Conservation (phyloP, 1,140 invertebrate genomes). For the Drosophila lini region DNA sequence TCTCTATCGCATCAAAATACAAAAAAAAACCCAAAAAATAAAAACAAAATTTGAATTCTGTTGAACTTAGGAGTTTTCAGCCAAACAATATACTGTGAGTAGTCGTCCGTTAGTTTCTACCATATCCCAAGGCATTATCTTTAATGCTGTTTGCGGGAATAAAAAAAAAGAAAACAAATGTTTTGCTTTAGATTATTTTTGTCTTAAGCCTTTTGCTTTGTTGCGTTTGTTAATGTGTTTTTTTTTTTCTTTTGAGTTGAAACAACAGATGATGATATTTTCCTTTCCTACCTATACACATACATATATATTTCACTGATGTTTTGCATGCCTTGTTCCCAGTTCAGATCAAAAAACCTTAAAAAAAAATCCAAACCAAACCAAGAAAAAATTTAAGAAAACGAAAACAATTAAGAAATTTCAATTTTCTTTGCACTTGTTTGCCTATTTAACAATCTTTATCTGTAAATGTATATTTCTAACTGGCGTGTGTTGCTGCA, state of each 20-base stretch:
- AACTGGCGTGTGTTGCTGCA: slow-evolving; percentile 30
- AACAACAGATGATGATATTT: slow-evolving; percentile 13
- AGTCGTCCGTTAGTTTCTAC: slow-evolving; percentile 54
- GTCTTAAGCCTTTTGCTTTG: slow-evolving; percentile 58
- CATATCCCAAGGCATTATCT: slow-evolving; percentile 39
- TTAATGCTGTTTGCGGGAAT: slow-evolving; percentile 25
- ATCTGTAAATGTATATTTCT: slow-evolving; percentile 22
- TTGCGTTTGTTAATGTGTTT: slow-evolving; percentile 48
- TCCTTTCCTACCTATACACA: slow-evolving; percentile 13
- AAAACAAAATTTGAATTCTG: slow-evolving; percentile 54
- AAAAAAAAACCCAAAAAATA: slow-evolving; percentile 13
- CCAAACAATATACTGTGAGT: slow-evolving; percentile 84
- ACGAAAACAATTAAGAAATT: slow-evolving; percentile 2
- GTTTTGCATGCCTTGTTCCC: slow-evolving; percentile 47
- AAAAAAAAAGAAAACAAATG: slow-evolving; percentile 23
- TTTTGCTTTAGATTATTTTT: slow-evolving; percentile 50
- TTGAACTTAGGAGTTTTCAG: slow-evolving; percentile 82
- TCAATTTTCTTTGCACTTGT: slow-evolving; percentile 64
- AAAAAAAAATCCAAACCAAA: slow-evolving; percentile 7
- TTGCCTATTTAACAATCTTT: slow-evolving; percentile 28
- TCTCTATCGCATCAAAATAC: slow-evolving; percentile 42
- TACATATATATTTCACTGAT: slow-evolving; percentile 9
- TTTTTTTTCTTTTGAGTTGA: slow-evolving; percentile 30
- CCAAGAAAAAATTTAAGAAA: slow-evolving; percentile 3
- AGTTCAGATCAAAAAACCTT: slow-evolving; percentile 20